Conservation (phyloP, 2,113 vertebrate species). For the Corythoichthys haematopterus region DNA sequence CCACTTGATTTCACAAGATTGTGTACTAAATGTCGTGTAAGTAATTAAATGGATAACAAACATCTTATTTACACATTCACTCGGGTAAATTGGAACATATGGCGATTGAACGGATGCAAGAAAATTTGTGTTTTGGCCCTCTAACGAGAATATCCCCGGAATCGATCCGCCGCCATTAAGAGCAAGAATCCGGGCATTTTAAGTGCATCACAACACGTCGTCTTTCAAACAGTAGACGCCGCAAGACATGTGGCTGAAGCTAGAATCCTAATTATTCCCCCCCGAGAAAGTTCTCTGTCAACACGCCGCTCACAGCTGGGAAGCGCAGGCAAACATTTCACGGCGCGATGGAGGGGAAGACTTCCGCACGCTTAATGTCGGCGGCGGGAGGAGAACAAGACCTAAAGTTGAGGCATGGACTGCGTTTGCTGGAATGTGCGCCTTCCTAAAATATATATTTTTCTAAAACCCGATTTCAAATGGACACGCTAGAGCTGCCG, state of each 20-base stretch:
- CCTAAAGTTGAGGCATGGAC: neutral
- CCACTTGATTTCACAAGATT: neutral
- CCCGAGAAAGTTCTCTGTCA: neutral
- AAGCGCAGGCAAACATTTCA: constrained; percentile 3
- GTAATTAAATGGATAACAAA: neutral
- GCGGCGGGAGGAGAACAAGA: neutral
- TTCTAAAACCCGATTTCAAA: no score
- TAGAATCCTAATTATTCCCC: constrained; percentile 1
- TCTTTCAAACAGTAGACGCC: neutral
- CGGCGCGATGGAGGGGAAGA: constrained; percentile 1
- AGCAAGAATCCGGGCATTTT: neutral
- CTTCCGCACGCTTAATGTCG: neutral
- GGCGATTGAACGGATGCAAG: neutral
- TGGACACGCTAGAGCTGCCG: neutral
- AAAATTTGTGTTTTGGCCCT: constrained; percentile 1
- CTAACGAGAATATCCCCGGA: neutral
- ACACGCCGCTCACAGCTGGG: neutral
- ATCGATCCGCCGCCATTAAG: neutral
- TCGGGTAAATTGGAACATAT: neutral
- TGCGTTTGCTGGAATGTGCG: no score
- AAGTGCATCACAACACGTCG: neutral
- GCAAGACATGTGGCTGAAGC: constrained; percentile 1
- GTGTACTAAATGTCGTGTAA: neutral
- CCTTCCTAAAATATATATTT: no score
- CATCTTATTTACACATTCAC: neutral